Evolutionary conservation across 1,140 invertebrate genomes (phyloP).

Genomic region (Lamellibrachia luymesi): DNA sequence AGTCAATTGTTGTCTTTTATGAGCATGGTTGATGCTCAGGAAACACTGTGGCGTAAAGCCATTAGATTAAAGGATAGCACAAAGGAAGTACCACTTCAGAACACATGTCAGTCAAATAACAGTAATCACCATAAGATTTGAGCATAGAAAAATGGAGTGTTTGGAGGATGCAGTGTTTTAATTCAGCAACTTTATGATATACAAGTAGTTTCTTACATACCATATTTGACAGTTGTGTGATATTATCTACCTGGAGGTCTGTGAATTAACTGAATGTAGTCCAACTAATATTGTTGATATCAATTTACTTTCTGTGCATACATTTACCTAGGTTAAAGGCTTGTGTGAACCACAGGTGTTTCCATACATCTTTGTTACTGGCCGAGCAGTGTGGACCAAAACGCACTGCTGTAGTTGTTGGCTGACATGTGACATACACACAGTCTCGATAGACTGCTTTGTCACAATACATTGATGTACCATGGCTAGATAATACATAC

Average conservation of each 20-base stretch:
- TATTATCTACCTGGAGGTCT: background rate
- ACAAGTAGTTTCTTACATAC: background rate
- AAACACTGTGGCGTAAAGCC: background rate
- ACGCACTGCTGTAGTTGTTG: background rate
- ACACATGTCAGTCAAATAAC: background rate
- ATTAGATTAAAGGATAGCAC: background rate
- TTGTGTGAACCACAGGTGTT: background rate
- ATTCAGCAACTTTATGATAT: background rate
- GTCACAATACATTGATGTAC: background rate
- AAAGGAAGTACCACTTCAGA: background rate
- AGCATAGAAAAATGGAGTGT: background rate
- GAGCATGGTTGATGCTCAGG: background rate
- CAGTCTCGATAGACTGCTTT: background rate
- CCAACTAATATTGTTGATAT: too few species aligned
- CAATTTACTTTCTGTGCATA: background rate
- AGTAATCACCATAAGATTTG: background rate
- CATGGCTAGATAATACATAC: background rate
- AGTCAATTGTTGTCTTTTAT: background rate
- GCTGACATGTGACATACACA: background rate
- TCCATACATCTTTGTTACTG: background rate
- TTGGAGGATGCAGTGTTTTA: background rate
- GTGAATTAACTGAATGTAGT: background rate
- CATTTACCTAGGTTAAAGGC: background rate
- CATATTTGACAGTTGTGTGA: background rate
- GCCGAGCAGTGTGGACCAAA: background rate